Base-by-base conservation (phyloP, 2,888 invertebrate genomes). In the Xanthia icteritia region DNA sequence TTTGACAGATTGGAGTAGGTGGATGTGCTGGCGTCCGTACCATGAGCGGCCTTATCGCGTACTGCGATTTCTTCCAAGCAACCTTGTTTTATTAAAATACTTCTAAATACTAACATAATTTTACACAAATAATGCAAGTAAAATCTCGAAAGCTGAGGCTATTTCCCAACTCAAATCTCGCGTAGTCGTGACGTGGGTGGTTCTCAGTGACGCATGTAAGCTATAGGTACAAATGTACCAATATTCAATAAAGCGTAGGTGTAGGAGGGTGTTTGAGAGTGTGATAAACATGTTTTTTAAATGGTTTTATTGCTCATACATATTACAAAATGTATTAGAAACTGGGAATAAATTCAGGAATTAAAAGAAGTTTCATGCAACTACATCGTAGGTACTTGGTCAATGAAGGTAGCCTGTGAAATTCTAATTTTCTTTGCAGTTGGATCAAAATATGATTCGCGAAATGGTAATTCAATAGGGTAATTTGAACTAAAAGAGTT, bases 141-240 rank as follows among this genome's bases (percentile, higher is more conserved):
- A 54, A 75, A 27, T 48, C 54, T 56, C 42, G 39, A 67, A 61
- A 51, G 15, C 77, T n/a, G 54, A 83, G 5, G 17, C n/a, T 83
- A 66, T 86, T 86, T 82, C 72, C 39, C 20, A 82, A 82, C 68
- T 20, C 20, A 63, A 54, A 70, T 70, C 85, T 54, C 31, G 36
- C 56, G 56, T 36, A 68, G 73, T 69, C 27, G 64, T 83, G 81
- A 88, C 81, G 87, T 65, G 65, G 58, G 58, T 79, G 20, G 27
- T 20, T 31, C 36, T 73, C 71, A 58, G 69, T 87, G 87, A 85
- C 87, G 87, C 82, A 87, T 75, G 58, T 63, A 45, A 60, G n/a
- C 48, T 71, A 56, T 13, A n/a, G n/a, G n/a, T n/a, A 66, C 27
- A 67, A 61, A 61, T 58, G 27, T 58, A 82, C 54, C 42, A 45